phyloP scores from a whole-genome alignment of 2,888 invertebrate species.

The Lycophotia porphyrea region DNA sequence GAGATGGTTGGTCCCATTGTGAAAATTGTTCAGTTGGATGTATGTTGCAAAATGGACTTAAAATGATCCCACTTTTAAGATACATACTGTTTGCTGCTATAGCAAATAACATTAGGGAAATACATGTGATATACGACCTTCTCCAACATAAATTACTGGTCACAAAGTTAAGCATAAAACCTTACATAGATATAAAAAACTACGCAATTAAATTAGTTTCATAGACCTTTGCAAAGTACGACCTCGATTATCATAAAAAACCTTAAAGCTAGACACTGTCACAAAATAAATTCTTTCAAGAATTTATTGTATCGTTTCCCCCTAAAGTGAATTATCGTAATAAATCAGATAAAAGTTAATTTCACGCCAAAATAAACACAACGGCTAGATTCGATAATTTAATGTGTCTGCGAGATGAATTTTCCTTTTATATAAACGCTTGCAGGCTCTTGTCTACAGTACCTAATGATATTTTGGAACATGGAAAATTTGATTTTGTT shows the following conservation, averaged over 20 bases:
- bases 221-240: background rate
- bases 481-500: background rate
- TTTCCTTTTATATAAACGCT: slow-evolving; percentile 21
- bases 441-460: slow-evolving; percentile 19
- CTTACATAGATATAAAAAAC: background rate
- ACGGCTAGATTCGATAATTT: slow-evolving; percentile 58
- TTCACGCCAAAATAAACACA: slow-evolving; percentile 68
- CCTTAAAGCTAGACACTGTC: slow-evolving; percentile 2
- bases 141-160: background rate
- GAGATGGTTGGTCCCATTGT: background rate
- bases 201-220: background rate
- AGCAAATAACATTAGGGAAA: background rate
- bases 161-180: background rate
- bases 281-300: slow-evolving; percentile 27
- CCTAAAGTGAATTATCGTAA: slow-evolving; percentile 53
- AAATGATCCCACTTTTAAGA: background rate
- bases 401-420: slow-evolving; percentile 37
- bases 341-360: slow-evolving; percentile 71
- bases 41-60: background rate
- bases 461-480: slow-evolving; percentile 10
- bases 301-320: slow-evolving; percentile 39
- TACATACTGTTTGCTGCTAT: background rate
- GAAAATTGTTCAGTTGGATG: background rate
- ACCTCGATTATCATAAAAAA: slow-evolving; percentile 5
- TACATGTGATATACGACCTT: background rate